phyloP scores from a whole-genome alignment of 2,113 vertebrate genomes.

The Gambusia holbrooki region DNA sequence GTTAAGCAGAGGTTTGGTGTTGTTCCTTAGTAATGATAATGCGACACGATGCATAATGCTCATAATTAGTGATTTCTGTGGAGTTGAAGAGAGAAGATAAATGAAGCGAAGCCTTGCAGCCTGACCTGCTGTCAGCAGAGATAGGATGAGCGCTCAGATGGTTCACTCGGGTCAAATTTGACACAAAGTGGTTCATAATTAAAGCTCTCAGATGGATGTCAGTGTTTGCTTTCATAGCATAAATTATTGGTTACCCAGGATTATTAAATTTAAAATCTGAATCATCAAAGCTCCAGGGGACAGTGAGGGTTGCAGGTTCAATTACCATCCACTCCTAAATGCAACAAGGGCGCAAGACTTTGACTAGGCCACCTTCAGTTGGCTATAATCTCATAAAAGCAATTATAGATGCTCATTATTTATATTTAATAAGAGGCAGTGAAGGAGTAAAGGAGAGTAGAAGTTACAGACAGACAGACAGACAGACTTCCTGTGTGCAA shows the following conservation, averaged over 20 bases:
- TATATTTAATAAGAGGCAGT: too few relatives aligned
- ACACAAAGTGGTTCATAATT: background rate
- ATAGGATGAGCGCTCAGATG: background rate
- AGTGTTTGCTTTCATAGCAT: slow-evolving; percentile 1
- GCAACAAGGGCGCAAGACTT: background rate
- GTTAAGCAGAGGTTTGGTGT: background rate
- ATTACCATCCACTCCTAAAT: background rate
- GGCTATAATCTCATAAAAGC: background rate
- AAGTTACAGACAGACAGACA: too few relatives aligned
- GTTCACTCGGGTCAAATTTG: background rate
- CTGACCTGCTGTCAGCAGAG: background rate
- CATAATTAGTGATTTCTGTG: background rate
- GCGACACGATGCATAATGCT: background rate
- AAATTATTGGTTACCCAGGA: slow-evolving; percentile 6
- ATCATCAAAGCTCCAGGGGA: too few relatives aligned
- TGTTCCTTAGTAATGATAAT: background rate
- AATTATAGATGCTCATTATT: background rate
- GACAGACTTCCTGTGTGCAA: too few relatives aligned
- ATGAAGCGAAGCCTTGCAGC: background rate
- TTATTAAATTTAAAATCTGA: background rate
- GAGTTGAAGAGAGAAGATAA: background rate
- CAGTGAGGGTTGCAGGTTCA: background rate
- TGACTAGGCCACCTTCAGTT: background rate
- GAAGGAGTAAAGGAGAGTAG: too few relatives aligned
- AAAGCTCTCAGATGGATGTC: slow-evolving; percentile 5